A percentile compares a stretch with the other conserved stretches of the same genome.
Conservation (phyloP, 2,113 vertebrate genomes). For the Pelodiscus sinensis region DNA sequence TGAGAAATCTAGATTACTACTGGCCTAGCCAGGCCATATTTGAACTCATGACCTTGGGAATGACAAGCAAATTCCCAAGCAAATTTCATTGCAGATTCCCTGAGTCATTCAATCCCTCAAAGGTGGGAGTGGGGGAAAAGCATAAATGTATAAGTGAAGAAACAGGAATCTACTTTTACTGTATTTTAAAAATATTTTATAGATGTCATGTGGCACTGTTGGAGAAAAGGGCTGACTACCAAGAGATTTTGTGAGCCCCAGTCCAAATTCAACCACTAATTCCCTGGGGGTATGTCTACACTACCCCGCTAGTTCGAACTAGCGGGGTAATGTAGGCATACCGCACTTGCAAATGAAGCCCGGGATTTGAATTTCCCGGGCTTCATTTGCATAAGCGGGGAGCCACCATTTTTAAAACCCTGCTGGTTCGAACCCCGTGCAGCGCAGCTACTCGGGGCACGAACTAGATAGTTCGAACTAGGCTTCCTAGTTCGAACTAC, state of each 20-base stretch:
- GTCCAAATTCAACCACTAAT: neutral
- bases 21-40: neutral
- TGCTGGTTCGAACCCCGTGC: no score
- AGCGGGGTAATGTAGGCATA: no score
- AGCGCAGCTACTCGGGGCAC: no score
- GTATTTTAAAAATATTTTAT: neutral
- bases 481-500: no score
- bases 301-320: no score
- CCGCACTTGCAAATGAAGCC: no score
- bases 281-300: no score
- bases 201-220: neutral
- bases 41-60: neutral
- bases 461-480: no score
- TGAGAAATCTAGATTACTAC: neutral
- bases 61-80: neutral
- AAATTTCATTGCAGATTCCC: neutral
- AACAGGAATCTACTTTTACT: neutral
- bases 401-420: no score
- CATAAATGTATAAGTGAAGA: neutral
- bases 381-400: no score
- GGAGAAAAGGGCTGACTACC: neutral
- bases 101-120: neutral
- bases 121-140: accelerated
- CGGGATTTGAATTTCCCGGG: no score
- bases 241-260: neutral